A percentile compares a stretch with the other conserved stretches of the same genome.
Conservation (phyloP, 2,888 invertebrate species). For the Dexiosoma caninum region DNA sequence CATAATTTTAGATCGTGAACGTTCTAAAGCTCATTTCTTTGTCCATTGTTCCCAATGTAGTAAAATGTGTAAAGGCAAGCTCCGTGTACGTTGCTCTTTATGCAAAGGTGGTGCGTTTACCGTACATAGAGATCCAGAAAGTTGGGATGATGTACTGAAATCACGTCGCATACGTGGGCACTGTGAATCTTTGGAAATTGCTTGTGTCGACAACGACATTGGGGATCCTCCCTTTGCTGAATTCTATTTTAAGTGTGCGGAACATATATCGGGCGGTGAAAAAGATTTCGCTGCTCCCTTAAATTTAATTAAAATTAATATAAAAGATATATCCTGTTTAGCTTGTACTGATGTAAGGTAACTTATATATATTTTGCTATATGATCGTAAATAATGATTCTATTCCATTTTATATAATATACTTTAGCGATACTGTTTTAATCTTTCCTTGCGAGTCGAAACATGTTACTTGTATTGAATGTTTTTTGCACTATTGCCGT, state of each 20-base stretch:
- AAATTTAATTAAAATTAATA: conserved; percentile 83
- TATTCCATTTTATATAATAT: not conserved
- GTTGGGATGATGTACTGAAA: conserved; percentile 87
- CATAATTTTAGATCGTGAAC: conserved; percentile 72
- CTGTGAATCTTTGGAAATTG: conserved; percentile 82
- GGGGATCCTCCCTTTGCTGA: conserved; percentile 82
- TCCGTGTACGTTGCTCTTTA: conserved; percentile 85
- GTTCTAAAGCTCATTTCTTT: conserved; percentile 82
- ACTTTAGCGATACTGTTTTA: conserved; percentile 83
- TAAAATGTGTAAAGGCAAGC: conserved; percentile 83
- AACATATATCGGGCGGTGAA: conserved; percentile 85
- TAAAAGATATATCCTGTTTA: conserved; percentile 84
- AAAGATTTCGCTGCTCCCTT: conserved; percentile 84
- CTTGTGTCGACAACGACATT: conserved; percentile 76
- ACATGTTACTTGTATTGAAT: conserved; percentile 89
- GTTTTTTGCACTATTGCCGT: conserved; percentile 86
- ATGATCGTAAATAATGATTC: not conserved
- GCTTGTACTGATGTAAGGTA: conserved; percentile 86
- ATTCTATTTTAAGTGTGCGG: conserved; percentile 89
- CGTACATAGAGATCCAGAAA: conserved; percentile 87
- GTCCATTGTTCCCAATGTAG: conserved; percentile 85
- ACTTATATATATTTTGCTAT: conserved; percentile 11
- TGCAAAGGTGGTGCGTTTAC: conserved; percentile 89
- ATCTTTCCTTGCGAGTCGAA: conserved; percentile 87
- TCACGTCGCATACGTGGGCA: conserved; percentile 83